phyloP scores from a whole-genome alignment of 2,797 vertebrate genomes.

The Neosilurus hyrtlii region DNA sequence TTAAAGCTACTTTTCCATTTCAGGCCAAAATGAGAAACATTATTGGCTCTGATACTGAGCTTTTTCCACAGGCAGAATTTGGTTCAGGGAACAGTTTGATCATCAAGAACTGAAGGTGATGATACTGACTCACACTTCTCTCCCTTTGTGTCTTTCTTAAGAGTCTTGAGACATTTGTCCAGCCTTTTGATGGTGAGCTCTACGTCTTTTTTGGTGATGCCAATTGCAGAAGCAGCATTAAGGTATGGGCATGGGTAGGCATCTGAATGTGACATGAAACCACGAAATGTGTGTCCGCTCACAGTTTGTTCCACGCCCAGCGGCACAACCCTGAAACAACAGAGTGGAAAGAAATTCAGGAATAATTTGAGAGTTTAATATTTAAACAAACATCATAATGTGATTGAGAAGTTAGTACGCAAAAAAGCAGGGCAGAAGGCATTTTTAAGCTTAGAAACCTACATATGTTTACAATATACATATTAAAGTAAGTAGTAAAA shows the following conservation, averaged over 20 bases:
- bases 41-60: not conserved
- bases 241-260: slow-evolving; percentile 87
- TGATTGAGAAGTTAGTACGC: not conserved
- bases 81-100: slow-evolving; percentile 47
- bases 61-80: not conserved
- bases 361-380: not conserved
- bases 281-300: too few species aligned
- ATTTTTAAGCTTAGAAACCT: not conserved
- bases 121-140: slow-evolving; percentile 34
- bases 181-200: too few species aligned
- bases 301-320: too few species aligned
- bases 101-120: slow-evolving; percentile 17
- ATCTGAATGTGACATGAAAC: too few species aligned
- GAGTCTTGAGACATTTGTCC: too few species aligned
- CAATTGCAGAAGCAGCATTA: slow-evolving; percentile 86
- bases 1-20: slow-evolving; percentile 1
- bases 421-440: not conserved
- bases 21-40: not conserved
- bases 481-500: too few species aligned
- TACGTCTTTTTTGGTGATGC: too few species aligned
- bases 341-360: not conserved
- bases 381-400: not conserved
- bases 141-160: slow-evolving; percentile 29
- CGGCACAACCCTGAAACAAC: too few species aligned
- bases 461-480: too few species aligned